phyloP scores from a whole-genome alignment of 2,797 vertebrate species.

The Hippocampus kuda region DNA sequence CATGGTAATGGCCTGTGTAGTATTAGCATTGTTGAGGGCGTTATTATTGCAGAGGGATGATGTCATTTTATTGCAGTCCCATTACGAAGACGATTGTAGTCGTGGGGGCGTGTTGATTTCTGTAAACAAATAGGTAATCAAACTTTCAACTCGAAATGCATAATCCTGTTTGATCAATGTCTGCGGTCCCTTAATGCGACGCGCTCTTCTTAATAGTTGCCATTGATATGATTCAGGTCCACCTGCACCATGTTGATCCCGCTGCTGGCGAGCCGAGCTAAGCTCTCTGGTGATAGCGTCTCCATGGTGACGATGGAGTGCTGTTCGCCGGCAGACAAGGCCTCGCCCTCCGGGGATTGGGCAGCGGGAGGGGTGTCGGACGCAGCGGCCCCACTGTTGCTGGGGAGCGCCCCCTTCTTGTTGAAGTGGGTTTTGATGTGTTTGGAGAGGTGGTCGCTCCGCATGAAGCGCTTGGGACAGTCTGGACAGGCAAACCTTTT shows the following conservation, averaged over 20 bases:
- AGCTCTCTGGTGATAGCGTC: conserved; percentile 85
- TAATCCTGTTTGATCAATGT: conserved; percentile 17
- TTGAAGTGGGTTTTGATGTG: conserved; percentile 94
- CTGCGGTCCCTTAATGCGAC: conserved; percentile 31
- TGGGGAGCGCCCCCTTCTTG: conserved; percentile 70
- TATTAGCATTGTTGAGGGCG: not conserved
- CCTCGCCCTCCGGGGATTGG: conserved; percentile 55
- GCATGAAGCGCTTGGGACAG: conserved; percentile 96
- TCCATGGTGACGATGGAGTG: conserved; percentile 88
- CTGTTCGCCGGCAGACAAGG: conserved; percentile 54
- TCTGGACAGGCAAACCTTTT: conserved; percentile 86
- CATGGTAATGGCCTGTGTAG: not conserved
- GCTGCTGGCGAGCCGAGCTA: conserved; percentile 80
- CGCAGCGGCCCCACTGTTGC: conserved; percentile 9
- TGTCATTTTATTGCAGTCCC: not conserved
- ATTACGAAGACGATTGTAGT: not conserved
- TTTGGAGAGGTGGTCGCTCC: conserved; percentile 94
- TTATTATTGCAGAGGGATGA: not conserved
- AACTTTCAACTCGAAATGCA: conserved; percentile 28
- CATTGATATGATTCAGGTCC: conserved; percentile 87
- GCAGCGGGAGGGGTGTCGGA: conserved; percentile 62
- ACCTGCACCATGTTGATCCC: conserved; percentile 95
- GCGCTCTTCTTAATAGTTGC: conserved; percentile 70
- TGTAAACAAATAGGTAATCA: conserved; percentile 9
- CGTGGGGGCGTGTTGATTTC: conserved; percentile 10